Evolutionary conservation across 2,888 invertebrate genomes (phyloP).

Genomic region (Cecidostiba fungosa): DNA sequence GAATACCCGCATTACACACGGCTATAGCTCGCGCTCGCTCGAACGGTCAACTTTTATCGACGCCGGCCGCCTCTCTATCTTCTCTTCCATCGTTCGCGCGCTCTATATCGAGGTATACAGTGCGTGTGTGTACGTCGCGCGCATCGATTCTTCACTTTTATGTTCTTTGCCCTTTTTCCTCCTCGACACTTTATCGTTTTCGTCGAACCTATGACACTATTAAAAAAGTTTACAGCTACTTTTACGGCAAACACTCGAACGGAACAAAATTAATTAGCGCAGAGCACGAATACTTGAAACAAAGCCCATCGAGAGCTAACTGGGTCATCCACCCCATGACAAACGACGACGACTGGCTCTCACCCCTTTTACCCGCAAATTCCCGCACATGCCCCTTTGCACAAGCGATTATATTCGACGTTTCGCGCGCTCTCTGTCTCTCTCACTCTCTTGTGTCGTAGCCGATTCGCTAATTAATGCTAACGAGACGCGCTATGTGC

Average conservation of each 20-base stretch:
- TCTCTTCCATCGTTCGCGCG: neutral
- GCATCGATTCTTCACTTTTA: constrained; percentile 7
- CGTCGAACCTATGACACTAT: too few species aligned
- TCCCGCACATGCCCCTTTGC: neutral
- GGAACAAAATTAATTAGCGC: neutral
- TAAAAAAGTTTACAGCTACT: too few species aligned
- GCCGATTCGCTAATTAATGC: constrained; percentile 59
- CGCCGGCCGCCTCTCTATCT: constrained; percentile 26
- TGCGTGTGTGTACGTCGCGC: neutral
- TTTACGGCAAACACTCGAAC: neutral
- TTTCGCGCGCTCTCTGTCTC: neutral
- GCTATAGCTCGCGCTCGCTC: neutral
- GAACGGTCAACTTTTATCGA: constrained; percentile 41
- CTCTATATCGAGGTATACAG: neutral
- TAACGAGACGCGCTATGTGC: constrained; percentile 53
- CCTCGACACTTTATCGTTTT: too few species aligned
- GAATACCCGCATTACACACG: constrained; percentile 32
- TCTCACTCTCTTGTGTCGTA: neutral
- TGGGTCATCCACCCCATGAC: constrained; percentile 11
- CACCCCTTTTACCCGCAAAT: neutral
- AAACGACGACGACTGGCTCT: neutral
- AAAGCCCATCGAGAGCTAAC: neutral
- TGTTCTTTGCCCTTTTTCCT: neutral
- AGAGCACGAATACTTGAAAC: neutral
- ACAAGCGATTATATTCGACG: constrained; percentile 9